Evolutionary conservation across 2,797 vertebrate species (phyloP).

Genomic region (Neoniphon sammara): DNA sequence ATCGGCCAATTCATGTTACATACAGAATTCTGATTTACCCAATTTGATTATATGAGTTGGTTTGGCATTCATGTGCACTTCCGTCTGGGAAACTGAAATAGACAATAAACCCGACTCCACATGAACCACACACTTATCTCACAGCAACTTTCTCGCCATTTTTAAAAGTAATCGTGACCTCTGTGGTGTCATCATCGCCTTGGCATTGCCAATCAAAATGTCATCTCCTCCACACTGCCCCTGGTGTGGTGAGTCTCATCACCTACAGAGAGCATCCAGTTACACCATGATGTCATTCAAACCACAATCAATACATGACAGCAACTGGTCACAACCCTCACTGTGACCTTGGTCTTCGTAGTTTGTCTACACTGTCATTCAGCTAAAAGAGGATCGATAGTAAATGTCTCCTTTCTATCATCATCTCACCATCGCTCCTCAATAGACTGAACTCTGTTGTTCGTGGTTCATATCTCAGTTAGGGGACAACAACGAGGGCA

Average conservation of each 20-base stretch:
- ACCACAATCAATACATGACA: slow-evolving; percentile 63
- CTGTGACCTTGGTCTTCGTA: slow-evolving; percentile 62
- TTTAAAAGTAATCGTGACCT: not conserved
- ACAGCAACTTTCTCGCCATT: not conserved
- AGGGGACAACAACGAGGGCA: slow-evolving; percentile 2
- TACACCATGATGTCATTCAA: slow-evolving; percentile 58
- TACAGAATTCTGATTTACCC: no score
- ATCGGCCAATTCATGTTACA: no score
- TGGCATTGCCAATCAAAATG: slow-evolving; percentile 14
- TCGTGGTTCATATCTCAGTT: slow-evolving; percentile 2
- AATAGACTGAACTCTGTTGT: slow-evolving; percentile 13
- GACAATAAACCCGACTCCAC: no score
- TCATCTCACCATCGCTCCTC: slow-evolving; percentile 19
- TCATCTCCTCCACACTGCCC: not conserved
- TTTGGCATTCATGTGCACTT: no score
- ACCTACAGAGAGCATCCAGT: slow-evolving; percentile 50
- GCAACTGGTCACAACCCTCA: slow-evolving; percentile 39
- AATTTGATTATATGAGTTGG: no score
- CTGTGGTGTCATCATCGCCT: slow-evolving; percentile 26
- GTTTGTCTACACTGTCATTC: slow-evolving; percentile 55
- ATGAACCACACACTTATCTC: not conserved
- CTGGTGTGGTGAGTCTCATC: slow-evolving; percentile 16
- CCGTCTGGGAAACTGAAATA: no score
- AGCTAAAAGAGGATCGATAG: slow-evolving; percentile 60
- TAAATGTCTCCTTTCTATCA: slow-evolving; percentile 42